Percentiles rank a stretch among this genome's conserved stretches.
Conservation (phyloP, 2,797 vertebrate species). For the Girardinus metallicus region DNA sequence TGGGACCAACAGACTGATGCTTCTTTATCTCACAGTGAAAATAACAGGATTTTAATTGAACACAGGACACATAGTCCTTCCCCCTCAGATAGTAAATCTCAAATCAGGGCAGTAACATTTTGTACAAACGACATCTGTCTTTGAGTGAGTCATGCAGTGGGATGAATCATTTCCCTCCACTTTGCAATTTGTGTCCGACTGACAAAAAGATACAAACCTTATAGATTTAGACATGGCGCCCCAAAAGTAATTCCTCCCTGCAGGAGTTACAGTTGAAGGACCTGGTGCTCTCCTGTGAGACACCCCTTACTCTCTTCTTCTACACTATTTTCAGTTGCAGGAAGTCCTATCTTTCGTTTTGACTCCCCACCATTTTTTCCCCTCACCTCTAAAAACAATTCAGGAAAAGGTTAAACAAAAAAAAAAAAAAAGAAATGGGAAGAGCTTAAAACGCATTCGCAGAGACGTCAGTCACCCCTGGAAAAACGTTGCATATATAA, state of each 20-base stretch:
- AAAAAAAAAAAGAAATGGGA: not conserved
- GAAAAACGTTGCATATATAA: conserved; percentile 9
- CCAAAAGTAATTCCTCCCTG: not conserved
- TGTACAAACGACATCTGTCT: not conserved
- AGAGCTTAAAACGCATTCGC: not conserved
- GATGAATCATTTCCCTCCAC: not conserved
- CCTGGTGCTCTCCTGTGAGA: not conserved
- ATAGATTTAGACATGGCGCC: not conserved
- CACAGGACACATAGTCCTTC: not conserved
- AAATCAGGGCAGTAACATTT: not conserved
- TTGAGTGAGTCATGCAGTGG: not conserved
- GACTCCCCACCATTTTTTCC: not conserved
- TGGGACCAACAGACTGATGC: not conserved
- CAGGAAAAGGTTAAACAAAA: not conserved
- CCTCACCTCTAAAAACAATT: not conserved
- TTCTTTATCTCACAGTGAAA: not conserved
- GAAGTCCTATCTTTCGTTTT: not conserved
- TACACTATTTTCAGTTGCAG: not conserved
- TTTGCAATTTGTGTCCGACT: not conserved
- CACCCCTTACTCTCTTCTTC: not conserved
- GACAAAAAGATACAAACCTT: not conserved
- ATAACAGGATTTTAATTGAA: not conserved
- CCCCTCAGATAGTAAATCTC: not conserved
- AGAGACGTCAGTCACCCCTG: not conserved
- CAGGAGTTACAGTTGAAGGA: not conserved